A percentile compares a stretch with the other conserved stretches of the same genome.
phyloP scores from a whole-genome alignment of 1,140 invertebrate genomes.

The Frieseomelitta varia region DNA sequence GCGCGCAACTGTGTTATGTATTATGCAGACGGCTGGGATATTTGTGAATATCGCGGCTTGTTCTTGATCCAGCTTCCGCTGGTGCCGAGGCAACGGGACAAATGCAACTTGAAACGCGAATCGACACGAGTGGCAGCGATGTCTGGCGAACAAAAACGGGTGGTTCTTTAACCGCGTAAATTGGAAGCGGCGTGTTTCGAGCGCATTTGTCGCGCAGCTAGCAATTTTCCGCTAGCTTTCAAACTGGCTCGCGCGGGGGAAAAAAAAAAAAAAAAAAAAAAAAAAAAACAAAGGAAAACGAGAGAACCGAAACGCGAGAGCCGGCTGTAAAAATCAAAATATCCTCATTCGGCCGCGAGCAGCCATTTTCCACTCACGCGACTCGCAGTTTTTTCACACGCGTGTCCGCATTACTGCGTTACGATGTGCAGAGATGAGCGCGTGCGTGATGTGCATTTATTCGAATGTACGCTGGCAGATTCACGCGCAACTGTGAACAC shows the following conservation, averaged over 20 bases:
- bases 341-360: background rate
- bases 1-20: too few species aligned
- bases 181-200: background rate
- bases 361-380: background rate
- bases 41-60: background rate
- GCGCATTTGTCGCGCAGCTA: background rate
- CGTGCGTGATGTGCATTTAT: too few species aligned
- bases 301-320: background rate
- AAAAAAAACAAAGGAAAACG: background rate
- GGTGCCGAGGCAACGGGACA: background rate
- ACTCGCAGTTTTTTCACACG: conserved; percentile 10
- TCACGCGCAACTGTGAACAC: too few species aligned
- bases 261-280: too few species aligned
- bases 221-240: background rate
- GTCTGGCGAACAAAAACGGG: background rate
- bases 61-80: background rate
- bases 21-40: background rate
- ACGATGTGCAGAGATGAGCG: background rate
- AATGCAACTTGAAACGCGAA: background rate
- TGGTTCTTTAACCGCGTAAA: background rate
- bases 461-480: too few species aligned
- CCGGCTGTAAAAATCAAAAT: conserved; percentile 2
- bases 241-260: background rate
- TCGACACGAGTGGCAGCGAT: background rate
- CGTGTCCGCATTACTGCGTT: background rate